These are phyloP conservation scores for Anguilla anguilla DNA, from an alignment of 2,797 vertebrate genomes.

Conservation along the genomic window DNA sequence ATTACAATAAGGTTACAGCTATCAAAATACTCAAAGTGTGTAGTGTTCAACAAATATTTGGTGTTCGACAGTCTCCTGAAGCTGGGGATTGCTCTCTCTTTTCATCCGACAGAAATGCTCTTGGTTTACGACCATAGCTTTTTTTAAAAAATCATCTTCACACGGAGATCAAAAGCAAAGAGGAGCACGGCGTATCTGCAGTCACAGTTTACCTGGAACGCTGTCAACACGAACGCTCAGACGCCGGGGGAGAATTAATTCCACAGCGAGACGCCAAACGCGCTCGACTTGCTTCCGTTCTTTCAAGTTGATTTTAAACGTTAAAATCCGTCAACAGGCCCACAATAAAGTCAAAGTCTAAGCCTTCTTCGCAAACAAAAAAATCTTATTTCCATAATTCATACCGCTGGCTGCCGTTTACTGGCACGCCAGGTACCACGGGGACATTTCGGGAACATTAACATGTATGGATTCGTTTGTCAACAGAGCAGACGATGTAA, in stretches of 20 bases:
- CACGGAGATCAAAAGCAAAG: not conserved
- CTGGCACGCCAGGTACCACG: constrained; percentile 86
- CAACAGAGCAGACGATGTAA: constrained; percentile 86
- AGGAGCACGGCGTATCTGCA: too few relatives aligned
- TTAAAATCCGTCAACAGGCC: constrained; percentile 75
- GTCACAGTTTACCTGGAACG: not conserved
- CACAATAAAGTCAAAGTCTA: constrained; percentile 84
- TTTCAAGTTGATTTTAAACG: constrained; percentile 14
- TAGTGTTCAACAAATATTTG: not conserved
- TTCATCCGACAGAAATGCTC: not conserved
- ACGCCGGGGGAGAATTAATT: not conserved
- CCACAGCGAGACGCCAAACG: not conserved
- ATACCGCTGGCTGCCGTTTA: constrained; percentile 87
- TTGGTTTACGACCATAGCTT: not conserved
- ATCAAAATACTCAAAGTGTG: not conserved
- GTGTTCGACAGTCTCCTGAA: not conserved
- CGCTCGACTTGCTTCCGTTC: not conserved
- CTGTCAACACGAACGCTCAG: constrained; percentile 8
- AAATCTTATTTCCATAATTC: constrained; percentile 91
- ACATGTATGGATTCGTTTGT: constrained; percentile 88
- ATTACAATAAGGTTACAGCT: not conserved
- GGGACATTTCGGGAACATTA: constrained; percentile 87
- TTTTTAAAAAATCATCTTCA: not conserved
- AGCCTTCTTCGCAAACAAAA: constrained; percentile 86
- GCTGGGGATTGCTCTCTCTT: not conserved